These are phyloP conservation scores for Perizoma flavofasciatum DNA, from an alignment of 2,888 invertebrate species.

Conservation along the genomic window DNA sequence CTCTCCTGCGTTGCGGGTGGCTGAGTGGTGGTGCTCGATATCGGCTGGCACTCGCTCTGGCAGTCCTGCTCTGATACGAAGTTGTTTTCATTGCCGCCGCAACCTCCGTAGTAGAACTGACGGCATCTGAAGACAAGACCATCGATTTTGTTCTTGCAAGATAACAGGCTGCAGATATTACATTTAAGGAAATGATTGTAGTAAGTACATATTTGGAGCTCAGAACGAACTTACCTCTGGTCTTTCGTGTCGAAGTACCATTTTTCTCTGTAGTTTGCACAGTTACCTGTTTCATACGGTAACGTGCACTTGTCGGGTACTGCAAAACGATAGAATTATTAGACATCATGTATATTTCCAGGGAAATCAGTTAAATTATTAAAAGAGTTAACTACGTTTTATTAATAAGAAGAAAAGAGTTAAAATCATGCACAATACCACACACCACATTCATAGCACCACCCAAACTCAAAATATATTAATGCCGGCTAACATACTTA, in stretches of 20 bases:
- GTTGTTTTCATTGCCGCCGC: conserved; percentile 95
- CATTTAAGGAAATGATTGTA: too few species aligned
- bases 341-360: neutral
- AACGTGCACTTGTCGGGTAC: conserved; percentile 86
- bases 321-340: conserved; percentile 40
- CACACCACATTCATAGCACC: conserved; percentile 10
- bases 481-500: too few species aligned
- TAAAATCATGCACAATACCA: conserved; percentile 1
- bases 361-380: neutral
- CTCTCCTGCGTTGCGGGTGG: conserved; percentile 32
- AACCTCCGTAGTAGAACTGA: conserved; percentile 96
- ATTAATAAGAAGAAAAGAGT: conserved; percentile 1
- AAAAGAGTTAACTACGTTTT: neutral
- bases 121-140: conserved; percentile 81
- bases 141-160: neutral
- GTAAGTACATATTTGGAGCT: neutral
- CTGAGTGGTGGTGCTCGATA: conserved; percentile 66
- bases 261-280: conserved; percentile 88
- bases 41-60: conserved; percentile 83
- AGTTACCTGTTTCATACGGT: conserved; percentile 90
- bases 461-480: neutral
- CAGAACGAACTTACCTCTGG: conserved; percentile 60
- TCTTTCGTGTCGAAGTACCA: conserved; percentile 94
- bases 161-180: too few species aligned
- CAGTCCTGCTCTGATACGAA: conserved; percentile 89